phyloP scores from a whole-genome alignment of 2,797 vertebrate genomes.

The Chelon labrosus region DNA sequence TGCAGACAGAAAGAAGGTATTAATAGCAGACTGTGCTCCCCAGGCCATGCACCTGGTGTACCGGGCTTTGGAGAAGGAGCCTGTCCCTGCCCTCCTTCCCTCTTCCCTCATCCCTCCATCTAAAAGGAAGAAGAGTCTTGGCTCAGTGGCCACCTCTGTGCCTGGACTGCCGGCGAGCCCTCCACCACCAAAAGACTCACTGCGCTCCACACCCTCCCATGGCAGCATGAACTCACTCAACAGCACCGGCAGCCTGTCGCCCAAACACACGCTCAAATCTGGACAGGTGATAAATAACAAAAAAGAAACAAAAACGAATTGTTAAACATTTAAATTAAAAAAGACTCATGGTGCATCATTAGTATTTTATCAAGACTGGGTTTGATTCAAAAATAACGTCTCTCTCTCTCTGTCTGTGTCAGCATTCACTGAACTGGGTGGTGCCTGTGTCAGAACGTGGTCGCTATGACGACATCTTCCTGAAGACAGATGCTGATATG shows the following conservation, averaged over 20 bases:
- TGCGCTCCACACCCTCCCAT: conserved; percentile 95
- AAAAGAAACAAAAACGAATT: too few species aligned
- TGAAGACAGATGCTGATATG: conserved; percentile 95
- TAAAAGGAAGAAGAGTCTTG: conserved; percentile 92
- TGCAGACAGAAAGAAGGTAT: neutral
- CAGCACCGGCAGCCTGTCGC: conserved; percentile 93
- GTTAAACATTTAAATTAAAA: too few species aligned
- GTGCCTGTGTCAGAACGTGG: conserved; percentile 91
- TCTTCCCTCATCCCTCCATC: conserved; percentile 92
- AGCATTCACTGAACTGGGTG: conserved; percentile 92
- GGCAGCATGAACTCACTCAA: conserved; percentile 97
- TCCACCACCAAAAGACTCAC: conserved; percentile 94
- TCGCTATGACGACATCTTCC: conserved; percentile 95
- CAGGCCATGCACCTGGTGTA: conserved; percentile 99
- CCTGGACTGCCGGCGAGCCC: conserved; percentile 94
- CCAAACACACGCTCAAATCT: conserved; percentile 94
- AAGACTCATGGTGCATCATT: too few species aligned
- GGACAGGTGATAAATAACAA: conserved; percentile 82
- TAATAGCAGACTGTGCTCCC: conserved; percentile 10
- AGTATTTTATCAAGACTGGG: too few species aligned
- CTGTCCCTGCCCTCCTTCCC: conserved; percentile 91
- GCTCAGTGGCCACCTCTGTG: conserved; percentile 84
- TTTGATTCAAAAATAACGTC: too few species aligned
- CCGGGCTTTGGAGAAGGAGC: conserved; percentile 97
- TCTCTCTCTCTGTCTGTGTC: conserved; percentile 6